Evolutionary conservation across 2,113 vertebrate genomes (phyloP).

Genomic region (Leptocoma aspasia): DNA sequence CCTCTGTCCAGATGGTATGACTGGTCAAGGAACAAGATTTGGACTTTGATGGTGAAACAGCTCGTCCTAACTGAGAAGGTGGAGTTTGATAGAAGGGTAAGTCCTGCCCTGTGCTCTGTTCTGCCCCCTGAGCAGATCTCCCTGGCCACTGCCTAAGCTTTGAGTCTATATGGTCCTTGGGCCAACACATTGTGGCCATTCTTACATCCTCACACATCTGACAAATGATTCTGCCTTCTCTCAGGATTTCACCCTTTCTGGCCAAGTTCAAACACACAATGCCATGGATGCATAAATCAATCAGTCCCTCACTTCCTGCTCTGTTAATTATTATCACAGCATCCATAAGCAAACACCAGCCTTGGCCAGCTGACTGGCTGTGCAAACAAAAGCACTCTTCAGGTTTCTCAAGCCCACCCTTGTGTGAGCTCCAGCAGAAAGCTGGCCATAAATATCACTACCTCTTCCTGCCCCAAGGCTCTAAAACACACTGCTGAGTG

Average conservation of each 20-base stretch:
- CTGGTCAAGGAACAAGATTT: neutral
- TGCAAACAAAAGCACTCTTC: slow-evolving; percentile 41
- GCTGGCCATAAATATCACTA: neutral
- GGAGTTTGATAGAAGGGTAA: neutral
- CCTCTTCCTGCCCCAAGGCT: slow-evolving; percentile 16
- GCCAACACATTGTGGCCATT: neutral
- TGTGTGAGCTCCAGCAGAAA: slow-evolving; percentile 25
- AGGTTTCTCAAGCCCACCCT: slow-evolving; percentile 49
- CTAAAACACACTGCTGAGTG: neutral
- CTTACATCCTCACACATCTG: neutral
- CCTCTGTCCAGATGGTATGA: neutral
- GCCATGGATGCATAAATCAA: neutral
- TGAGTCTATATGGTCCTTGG: neutral
- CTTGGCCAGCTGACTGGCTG: slow-evolving; percentile 4
- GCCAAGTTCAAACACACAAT: neutral
- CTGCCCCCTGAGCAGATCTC: neutral
- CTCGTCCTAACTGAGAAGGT: neutral
- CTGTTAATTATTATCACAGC: slow-evolving; percentile 44
- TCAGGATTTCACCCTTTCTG: neutral
- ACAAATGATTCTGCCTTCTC: neutral
- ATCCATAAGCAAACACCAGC: slow-evolving; percentile 39
- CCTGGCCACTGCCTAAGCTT: neutral
- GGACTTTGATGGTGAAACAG: neutral
- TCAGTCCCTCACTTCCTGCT: slow-evolving; percentile 23
- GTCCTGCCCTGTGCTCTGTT: neutral